Evolutionary conservation across 2,888 invertebrate species (phyloP), one percentile per base, ranked within the genome.

Genomic region (Limnephilus auricula): DNA sequence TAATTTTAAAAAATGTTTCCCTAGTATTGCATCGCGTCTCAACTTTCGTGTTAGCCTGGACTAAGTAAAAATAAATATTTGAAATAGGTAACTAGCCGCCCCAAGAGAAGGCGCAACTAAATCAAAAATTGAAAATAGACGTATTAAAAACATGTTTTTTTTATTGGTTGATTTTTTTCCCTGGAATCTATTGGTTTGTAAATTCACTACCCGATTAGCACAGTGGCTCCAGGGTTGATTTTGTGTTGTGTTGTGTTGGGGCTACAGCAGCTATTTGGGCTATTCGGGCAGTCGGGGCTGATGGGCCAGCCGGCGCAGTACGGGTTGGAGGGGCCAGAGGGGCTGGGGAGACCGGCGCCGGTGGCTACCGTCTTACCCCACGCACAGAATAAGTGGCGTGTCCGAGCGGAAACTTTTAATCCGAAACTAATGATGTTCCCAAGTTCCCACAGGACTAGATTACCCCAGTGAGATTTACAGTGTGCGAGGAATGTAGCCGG

Each of bases 351-450:
- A n/a, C 9, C n/a, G 65, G 86, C 13, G 65, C 30, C 30, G 9
- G 32, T 30, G 87, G 65, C 87, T 15, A 30, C 40, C 85, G 13
- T 85, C 85, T 85, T 82, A 82, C 34, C 83, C 83, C 89, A 89
- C 80, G 84, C 90, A 90, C 79, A 79, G 40, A 37, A 37, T 78
- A 78, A 88, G 85, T 65, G n/a, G 85, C 87, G 87, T 78, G 90
- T 90, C 90, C 90, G 85, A 90, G 84, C 83, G 85, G 86, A 91
- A 93, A 93, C 92, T 93, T 93, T 92, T 93, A 93, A 93, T 93
- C 92, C 92, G 91, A 93, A 92, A 92, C 92, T 93, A 93, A 93
- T 93, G 92, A 93, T 92, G 90, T 92, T 88, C 92, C 88, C 87
- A 82, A 78, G 50, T 65, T 92, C 92, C 90, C 92, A 79, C 40